phyloP scores from a whole-genome alignment of 2,888 invertebrate genomes.

The Pseudolycoriella hygida region DNA sequence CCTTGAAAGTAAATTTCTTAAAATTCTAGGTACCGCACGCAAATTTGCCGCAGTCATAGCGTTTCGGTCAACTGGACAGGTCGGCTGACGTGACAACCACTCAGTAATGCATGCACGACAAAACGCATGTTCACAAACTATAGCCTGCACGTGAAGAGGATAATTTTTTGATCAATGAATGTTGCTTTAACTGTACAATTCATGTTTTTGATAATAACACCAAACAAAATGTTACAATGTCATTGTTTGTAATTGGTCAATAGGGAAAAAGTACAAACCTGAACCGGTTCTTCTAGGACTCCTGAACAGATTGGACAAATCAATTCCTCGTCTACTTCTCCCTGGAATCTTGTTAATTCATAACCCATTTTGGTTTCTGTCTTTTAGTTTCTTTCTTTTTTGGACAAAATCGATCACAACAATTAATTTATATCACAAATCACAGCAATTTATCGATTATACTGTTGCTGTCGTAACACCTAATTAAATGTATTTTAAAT shows the following conservation, averaged over 20 bases:
- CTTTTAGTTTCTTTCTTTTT: no score
- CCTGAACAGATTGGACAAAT: conserved; percentile 93
- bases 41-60: conserved; percentile 77
- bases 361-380: conserved; percentile 80
- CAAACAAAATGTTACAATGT: no score
- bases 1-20: conserved; percentile 79
- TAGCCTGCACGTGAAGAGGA: conserved; percentile 48
- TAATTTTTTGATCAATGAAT: conserved; percentile 4
- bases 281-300: conserved; percentile 86
- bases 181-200: no score
- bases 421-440: no score
- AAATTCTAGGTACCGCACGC: conserved; percentile 81
- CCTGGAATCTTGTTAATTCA: conserved; percentile 84
- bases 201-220: no score
- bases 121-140: conserved; percentile 91
- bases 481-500: no score
- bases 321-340: conserved; percentile 91
- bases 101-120: conserved; percentile 86
- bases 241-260: no score
- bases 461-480: no score
- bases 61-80: conserved; percentile 87
- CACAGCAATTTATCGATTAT: no score
- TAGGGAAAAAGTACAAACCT: conserved; percentile 35
- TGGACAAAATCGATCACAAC: no score
- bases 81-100: conserved; percentile 86